These are phyloP conservation scores for Stigmatopora nigra DNA, from an alignment of 2,113 vertebrate species.

Conservation along the genomic window DNA sequence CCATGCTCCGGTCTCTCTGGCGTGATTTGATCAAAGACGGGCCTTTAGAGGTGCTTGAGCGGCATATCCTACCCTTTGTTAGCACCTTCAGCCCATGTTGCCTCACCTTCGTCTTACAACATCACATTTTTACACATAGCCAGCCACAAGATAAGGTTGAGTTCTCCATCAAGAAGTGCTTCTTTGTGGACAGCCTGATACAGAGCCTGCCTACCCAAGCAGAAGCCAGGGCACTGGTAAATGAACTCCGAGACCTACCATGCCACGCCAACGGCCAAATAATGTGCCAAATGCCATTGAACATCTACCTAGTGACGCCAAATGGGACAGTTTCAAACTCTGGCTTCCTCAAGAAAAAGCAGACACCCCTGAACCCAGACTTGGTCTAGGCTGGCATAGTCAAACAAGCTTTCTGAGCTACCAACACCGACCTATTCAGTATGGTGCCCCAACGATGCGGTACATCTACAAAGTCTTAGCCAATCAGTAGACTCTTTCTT, in stretches of 20 bases:
- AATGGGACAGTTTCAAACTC: no score
- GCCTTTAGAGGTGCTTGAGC: background rate
- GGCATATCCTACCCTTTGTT: background rate
- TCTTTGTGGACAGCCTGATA: background rate
- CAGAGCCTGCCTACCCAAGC: background rate
- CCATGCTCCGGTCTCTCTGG: background rate
- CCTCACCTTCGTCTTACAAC: background rate
- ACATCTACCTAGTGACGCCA: no score
- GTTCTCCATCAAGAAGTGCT: background rate
- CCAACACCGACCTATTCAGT: background rate
- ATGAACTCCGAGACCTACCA: no score
- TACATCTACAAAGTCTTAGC: background rate
- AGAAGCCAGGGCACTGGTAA: background rate
- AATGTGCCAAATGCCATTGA: no score
- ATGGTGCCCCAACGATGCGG: background rate
- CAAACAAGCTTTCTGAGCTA: background rate
- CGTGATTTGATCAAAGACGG: no score
- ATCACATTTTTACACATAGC: background rate
- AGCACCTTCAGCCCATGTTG: background rate
- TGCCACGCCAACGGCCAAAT: no score
- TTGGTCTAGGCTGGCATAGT: background rate
- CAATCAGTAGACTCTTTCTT: background rate
- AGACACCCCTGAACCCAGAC: no score
- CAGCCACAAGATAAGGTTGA: background rate
- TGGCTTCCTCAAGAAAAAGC: no score